These are phyloP conservation scores for Ceryle rudis DNA, from an alignment of 2,797 vertebrate species.

Conservation along the genomic window DNA sequence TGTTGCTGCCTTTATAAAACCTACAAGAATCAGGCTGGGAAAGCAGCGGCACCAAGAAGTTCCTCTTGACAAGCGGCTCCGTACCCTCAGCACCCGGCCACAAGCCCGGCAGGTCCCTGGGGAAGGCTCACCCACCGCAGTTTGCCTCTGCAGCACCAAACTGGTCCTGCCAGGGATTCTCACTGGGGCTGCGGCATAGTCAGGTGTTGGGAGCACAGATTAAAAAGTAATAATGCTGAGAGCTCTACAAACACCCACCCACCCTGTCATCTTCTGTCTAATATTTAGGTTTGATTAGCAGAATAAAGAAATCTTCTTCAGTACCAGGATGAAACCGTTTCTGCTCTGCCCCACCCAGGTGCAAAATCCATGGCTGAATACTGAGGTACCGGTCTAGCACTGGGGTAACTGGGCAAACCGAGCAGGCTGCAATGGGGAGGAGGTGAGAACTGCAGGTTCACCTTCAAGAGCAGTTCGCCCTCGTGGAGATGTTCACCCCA, in stretches of 20 bases:
- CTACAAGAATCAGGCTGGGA: rapidly evolving
- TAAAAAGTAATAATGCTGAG: background rate
- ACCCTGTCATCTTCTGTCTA: background rate
- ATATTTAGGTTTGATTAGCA: rapidly evolving
- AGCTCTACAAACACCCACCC: background rate
- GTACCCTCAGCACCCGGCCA: rapidly evolving
- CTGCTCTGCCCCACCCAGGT: background rate
- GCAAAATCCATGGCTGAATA: background rate
- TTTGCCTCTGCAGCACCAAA: background rate
- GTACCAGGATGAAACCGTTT: background rate
- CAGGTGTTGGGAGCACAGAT: rapidly evolving
- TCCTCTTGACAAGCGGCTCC: background rate
- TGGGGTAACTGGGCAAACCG: background rate
- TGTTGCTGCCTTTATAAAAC: background rate
- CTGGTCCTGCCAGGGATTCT: background rate
- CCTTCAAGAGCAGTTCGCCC: background rate
- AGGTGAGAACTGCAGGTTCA: rapidly evolving
- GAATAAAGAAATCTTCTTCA: background rate
- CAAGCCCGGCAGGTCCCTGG: rapidly evolving
- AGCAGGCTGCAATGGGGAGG: rapidly evolving
- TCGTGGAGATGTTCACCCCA: rapidly evolving
- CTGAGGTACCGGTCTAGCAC: rapidly evolving
- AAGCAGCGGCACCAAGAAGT: background rate
- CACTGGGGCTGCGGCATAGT: rapidly evolving
- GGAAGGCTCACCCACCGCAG: rapidly evolving